Base-by-base conservation (phyloP, 2,888 invertebrate species). In the Eristalis intricaria region DNA sequence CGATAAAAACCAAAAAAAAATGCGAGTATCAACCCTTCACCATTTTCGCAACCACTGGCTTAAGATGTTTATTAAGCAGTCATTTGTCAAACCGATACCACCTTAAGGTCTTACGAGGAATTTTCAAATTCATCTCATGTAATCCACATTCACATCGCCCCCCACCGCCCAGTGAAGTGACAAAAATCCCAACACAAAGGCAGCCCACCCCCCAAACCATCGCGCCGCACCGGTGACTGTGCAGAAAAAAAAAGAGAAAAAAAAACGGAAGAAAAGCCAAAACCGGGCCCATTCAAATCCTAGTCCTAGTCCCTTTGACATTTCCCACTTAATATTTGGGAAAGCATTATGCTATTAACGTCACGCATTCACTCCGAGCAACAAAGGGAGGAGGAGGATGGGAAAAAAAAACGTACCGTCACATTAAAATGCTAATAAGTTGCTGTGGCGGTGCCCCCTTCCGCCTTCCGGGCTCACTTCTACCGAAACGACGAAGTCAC, bases 371-470 rank as follows among this genome's bases (percentile, higher is more conserved):
- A 23, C 61, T 5, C 8, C 22, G 22, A 63, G 50, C 50, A 50
- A 50, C 19, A 56, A 32, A 71, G 63, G 38, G 2, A 26, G 26
- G 26, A 26, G 26, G 32, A 8, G 4, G 8, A 10, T 1, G 7
- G 32, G 13, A 13, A 38, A 38, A 38, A 38, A 69, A 76, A 70
- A 10, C 32, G 32, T 70, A 76, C 82, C 66, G 70, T 76, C 63
- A 68, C 70, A 87, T 87, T 87, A 69, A 87, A 87, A 87, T 87
- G 87, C 79, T 87, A 87, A 84, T 87, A 71, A 73, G 79, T 76
- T 84, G 60, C 43, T 66, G 8, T n/a, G 23, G 35, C 61, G n/a
- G n/a, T 19, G 61, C 11, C 23, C 13, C 23, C 8, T 60, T 23
- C 60, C 26, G 32, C 63, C n/a, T 63, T 50, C 61, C 40, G 43